Evolutionary conservation across 2,113 vertebrate species (phyloP).

Genomic region (Leptocoma aspasia): DNA sequence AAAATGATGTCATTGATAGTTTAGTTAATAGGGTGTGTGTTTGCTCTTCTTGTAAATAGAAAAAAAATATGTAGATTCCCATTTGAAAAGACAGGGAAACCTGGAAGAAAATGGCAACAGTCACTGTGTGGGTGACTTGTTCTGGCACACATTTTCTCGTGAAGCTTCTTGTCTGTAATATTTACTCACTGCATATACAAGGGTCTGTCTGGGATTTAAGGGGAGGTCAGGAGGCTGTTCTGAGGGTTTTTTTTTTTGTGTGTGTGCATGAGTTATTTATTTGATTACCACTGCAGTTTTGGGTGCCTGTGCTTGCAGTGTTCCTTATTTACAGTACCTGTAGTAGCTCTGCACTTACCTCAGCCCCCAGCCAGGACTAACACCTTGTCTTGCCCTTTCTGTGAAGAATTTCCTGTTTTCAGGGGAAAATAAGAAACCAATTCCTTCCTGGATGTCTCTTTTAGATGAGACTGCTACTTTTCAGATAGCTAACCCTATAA

Average conservation of each 20-base stretch:
- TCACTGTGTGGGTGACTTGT: background rate
- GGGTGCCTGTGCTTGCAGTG: background rate
- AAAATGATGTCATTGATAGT: background rate
- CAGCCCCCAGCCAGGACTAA: background rate
- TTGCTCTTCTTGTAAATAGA: background rate
- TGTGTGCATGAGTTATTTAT: background rate
- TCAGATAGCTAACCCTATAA: background rate
- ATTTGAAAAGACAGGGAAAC: background rate
- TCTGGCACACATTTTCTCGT: fast-evolving
- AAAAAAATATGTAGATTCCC: background rate
- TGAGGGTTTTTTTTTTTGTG: background rate
- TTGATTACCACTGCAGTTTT: background rate
- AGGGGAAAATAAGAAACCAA: background rate
- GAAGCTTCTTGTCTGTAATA: background rate
- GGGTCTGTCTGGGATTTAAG: background rate
- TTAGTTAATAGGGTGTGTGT: background rate
- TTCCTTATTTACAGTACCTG: background rate
- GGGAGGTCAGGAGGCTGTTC: background rate
- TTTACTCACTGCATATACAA: background rate
- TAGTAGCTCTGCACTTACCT: background rate
- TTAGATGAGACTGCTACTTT: background rate
- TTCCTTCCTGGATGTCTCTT: background rate
- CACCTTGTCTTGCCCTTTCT: background rate
- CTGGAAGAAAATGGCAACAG: background rate
- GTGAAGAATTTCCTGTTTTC: background rate